phyloP scores from a whole-genome alignment of 2,888 invertebrate species.

The Scaptodrosophila latifasciaeformis region DNA sequence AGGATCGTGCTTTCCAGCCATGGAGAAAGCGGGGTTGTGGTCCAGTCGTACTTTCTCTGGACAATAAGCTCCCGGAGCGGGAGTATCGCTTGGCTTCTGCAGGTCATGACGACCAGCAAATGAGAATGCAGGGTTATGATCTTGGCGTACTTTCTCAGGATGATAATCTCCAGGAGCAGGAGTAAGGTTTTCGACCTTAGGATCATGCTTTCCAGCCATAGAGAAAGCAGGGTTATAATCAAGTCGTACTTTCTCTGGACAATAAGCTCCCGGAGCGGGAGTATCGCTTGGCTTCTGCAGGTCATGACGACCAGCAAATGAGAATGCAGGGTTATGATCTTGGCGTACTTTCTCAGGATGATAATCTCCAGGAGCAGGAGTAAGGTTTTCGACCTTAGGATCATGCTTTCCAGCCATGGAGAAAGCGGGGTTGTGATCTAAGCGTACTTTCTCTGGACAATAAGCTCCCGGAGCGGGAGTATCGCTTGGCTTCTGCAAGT shows the following conservation, averaged over 20 bases:
- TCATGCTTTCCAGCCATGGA: constrained; percentile 72
- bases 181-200: constrained; percentile 77
- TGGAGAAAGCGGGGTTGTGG: constrained; percentile 76
- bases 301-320: constrained; percentile 78
- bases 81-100: constrained; percentile 79
- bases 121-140: constrained; percentile 79
- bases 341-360: constrained; percentile 75
- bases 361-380: constrained; percentile 76
- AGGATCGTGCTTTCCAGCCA: constrained; percentile 77
- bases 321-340: constrained; percentile 76
- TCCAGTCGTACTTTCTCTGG: constrained; percentile 76
- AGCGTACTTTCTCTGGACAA: constrained; percentile 78
- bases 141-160: constrained; percentile 78
- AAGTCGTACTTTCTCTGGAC: constrained; percentile 79
- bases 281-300: constrained; percentile 72
- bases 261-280: constrained; percentile 78
- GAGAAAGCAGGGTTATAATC: constrained; percentile 78
- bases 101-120: constrained; percentile 82
- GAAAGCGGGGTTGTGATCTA: constrained; percentile 78
- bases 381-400: constrained; percentile 60
- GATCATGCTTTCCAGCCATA: constrained; percentile 81
- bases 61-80: constrained; percentile 80
- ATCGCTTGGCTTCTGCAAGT: constrained; percentile 60
- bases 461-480: constrained; percentile 78
- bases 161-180: constrained; percentile 79